Conservation (phyloP, 2,113 vertebrate species). For the Notothenia coriiceps region DNA sequence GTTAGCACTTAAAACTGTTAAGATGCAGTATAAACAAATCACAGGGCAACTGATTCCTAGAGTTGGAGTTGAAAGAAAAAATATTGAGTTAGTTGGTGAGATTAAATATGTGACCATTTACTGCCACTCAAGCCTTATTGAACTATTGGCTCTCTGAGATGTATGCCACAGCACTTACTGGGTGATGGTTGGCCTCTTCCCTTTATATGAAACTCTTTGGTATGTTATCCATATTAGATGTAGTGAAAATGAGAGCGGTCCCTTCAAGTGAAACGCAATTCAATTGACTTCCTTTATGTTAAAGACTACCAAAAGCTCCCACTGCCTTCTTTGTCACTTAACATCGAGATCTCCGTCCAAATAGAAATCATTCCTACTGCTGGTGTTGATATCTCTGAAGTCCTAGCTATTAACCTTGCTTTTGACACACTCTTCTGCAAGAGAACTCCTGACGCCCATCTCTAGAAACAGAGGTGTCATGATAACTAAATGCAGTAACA, state of each 20-base stretch:
- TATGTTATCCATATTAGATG: conserved; percentile 99
- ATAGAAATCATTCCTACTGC: conserved; percentile 82
- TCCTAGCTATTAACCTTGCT: conserved; percentile 62
- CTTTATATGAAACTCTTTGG: conserved; percentile 78
- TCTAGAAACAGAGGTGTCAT: conserved; percentile 60
- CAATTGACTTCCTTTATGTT: conserved; percentile 86
- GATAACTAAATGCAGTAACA: conserved; percentile 44
- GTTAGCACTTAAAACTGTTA: conserved; percentile 78
- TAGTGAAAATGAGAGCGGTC: conserved; percentile 82
- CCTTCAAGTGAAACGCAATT: conserved; percentile 69
- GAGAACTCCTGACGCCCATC: conserved; percentile 70
- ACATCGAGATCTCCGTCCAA: conserved; percentile 77
- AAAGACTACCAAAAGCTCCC: conserved; percentile 81
- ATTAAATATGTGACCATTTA: conserved; percentile 48
- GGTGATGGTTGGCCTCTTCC: conserved; percentile 52
- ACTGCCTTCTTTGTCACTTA: conserved; percentile 52
- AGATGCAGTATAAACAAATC: conserved; percentile 60
- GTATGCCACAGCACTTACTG: conserved; percentile 62
- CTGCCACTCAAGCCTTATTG: conserved; percentile 33
- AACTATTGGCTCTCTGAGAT: conserved; percentile 45
- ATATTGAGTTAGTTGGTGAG: conserved; percentile 18
- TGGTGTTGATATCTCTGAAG: conserved; percentile 73
- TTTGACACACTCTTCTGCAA: conserved; percentile 80
- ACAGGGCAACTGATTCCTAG: conserved; percentile 12
- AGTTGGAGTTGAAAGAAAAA: not conserved